phyloP scores from a whole-genome alignment of 2,797 vertebrate species.

The Melanotaenia boesemani region DNA sequence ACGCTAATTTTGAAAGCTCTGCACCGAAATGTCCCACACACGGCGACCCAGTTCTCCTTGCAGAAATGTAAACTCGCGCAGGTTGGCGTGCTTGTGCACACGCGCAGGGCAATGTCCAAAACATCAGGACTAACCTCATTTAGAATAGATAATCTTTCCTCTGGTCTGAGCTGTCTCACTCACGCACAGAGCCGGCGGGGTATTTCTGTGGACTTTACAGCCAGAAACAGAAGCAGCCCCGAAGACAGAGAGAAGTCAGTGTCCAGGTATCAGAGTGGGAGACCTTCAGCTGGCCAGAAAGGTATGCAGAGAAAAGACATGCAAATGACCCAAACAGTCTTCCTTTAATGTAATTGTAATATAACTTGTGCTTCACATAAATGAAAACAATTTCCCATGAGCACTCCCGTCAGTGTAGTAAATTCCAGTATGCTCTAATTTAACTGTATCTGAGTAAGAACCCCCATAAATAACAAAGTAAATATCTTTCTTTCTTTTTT shows the following conservation, averaged over 20 bases:
- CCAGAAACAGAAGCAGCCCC: conserved; percentile 58
- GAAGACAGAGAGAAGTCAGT: conserved; percentile 74
- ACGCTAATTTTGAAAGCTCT: conserved; percentile 64
- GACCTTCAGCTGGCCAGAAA: conserved; percentile 84
- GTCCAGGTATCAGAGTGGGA: conserved; percentile 63
- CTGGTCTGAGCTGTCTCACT: conserved; percentile 14
- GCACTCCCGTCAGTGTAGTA: not conserved
- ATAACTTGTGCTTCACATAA: not conserved
- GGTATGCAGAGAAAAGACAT: conserved; percentile 74
- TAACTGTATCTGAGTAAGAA: not conserved
- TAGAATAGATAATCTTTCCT: not conserved
- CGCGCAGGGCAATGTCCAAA: conserved; percentile 20
- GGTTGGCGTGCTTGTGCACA: conserved; percentile 16
- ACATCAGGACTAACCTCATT: not conserved
- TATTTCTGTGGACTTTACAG: conserved; percentile 44
- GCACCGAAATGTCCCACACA: conserved; percentile 41
- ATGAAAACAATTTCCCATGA: not conserved
- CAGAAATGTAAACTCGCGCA: conserved; percentile 41
- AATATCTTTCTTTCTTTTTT: too few species aligned
- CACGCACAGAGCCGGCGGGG: conserved; percentile 31
- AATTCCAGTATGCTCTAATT: not conserved
- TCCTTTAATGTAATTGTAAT: not conserved
- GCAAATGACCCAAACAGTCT: not conserved
- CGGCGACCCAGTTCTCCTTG: conserved; percentile 24
- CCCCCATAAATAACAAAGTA: not conserved